These are phyloP conservation scores for Mesoclemmys tuberculata DNA, from an alignment of 2,113 vertebrate genomes.

Conservation along the genomic window DNA sequence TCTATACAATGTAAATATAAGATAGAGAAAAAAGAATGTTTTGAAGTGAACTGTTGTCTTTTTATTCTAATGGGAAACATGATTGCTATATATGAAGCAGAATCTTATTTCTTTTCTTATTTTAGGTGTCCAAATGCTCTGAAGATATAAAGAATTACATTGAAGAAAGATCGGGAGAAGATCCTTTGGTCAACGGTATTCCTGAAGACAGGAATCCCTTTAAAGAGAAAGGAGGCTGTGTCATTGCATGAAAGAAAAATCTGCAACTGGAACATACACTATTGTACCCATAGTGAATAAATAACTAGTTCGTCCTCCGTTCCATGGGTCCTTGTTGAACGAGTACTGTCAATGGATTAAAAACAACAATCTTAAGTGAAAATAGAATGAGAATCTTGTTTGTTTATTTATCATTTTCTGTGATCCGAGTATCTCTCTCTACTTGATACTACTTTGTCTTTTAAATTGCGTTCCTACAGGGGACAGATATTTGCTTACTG, in stretches of 20 bases:
- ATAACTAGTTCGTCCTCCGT: background rate
- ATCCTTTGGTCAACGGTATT: conserved; percentile 93
- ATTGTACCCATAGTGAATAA: background rate
- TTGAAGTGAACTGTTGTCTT: background rate
- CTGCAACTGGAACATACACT: conserved; percentile 7
- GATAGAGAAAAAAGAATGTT: background rate
- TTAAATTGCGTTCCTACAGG: background rate
- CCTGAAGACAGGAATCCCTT: conserved; percentile 98
- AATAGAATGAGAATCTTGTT: background rate
- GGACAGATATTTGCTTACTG: background rate
- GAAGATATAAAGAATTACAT: conserved; percentile 95
- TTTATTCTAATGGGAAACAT: fast-evolving
- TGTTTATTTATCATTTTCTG: background rate
- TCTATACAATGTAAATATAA: background rate
- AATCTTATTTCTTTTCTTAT: conserved; percentile 1
- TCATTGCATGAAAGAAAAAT: conserved; percentile 83
- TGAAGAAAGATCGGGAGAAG: conserved; percentile 89
- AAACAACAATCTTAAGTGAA: background rate
- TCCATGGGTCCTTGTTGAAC: background rate
- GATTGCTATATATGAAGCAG: background rate
- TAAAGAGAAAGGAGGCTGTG: conserved; percentile 97
- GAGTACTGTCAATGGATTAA: conserved; percentile 4
- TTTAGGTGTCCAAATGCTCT: conserved; percentile 96
- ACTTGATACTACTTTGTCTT: background rate
- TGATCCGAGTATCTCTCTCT: background rate